phyloP scores from a whole-genome alignment of 2,888 invertebrate genomes.

The Thalpophila matura region DNA sequence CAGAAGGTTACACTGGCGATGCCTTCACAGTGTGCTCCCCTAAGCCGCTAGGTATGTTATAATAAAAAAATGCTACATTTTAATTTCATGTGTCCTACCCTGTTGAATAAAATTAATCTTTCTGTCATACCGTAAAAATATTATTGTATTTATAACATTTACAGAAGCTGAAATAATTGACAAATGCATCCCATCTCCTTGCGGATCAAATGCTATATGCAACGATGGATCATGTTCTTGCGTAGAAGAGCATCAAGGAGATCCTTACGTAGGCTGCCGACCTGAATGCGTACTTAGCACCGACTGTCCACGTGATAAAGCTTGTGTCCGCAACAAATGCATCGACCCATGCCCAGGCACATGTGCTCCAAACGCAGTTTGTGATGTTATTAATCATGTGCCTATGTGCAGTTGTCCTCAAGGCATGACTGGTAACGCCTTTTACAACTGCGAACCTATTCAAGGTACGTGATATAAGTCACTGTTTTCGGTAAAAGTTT shows the following conservation, averaged over 20 bases:
- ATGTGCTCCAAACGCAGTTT: constrained; percentile 93
- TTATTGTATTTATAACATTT: constrained; percentile 11
- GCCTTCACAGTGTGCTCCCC: constrained; percentile 90
- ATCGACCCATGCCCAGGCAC: constrained; percentile 93
- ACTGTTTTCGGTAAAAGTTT: not conserved
- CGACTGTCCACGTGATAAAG: constrained; percentile 92
- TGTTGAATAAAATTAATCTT: too few species aligned
- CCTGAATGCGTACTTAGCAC: constrained; percentile 93
- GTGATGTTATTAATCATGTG: constrained; percentile 93
- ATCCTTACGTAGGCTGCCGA: constrained; percentile 93
- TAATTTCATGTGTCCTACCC: too few species aligned
- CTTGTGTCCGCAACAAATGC: constrained; percentile 93
- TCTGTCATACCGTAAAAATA: too few species aligned
- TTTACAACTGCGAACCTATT: constrained; percentile 91
- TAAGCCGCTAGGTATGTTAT: constrained; percentile 80
- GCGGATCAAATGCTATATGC: constrained; percentile 92
- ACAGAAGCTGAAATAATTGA: constrained; percentile 76
- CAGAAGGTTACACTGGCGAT: constrained; percentile 93
- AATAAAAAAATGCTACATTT: not conserved
- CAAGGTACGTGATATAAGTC: constrained; percentile 76
- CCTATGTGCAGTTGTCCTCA: constrained; percentile 93
- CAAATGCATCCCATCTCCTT: constrained; percentile 92
- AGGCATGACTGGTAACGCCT: constrained; percentile 93
- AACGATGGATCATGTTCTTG: constrained; percentile 91
- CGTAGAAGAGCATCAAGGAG: constrained; percentile 91